Evolutionary conservation across 1,140 invertebrate genomes (phyloP).

Genomic region (Aphis craccivora): DNA sequence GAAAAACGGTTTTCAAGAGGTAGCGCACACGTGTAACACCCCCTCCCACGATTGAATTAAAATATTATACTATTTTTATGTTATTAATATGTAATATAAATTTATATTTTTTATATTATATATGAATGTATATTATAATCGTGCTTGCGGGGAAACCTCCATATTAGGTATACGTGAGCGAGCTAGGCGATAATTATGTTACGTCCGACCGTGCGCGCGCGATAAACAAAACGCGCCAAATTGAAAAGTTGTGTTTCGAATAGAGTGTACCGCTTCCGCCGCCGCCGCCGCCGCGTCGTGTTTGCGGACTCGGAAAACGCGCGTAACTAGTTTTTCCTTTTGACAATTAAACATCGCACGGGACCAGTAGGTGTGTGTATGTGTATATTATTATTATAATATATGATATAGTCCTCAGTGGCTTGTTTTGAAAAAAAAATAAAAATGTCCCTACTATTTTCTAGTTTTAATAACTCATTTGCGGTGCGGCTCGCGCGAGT

Average conservation of each 20-base stretch:
- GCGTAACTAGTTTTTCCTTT: constrained; percentile 29
- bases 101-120: background rate
- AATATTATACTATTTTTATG: background rate
- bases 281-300: background rate
- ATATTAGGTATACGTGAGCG: background rate
- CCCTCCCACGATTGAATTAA: background rate
- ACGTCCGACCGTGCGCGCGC: background rate
- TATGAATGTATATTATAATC: background rate
- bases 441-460: background rate
- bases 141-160: background rate
- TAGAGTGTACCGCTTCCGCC: background rate
- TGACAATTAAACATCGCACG: background rate
- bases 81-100: no score
- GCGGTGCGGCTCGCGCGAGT: background rate
- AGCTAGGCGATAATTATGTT: background rate
- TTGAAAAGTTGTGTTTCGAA: constrained; percentile 28
- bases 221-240: constrained; percentile 18
- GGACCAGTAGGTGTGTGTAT: no score
- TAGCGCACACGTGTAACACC: background rate
- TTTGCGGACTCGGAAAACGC: background rate
- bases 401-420: background rate
- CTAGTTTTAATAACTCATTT: constrained; percentile 30
- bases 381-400: no score
- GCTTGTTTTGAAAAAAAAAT: background rate
- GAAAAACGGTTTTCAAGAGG: background rate